A percentile compares a stretch with the other conserved stretches of the same genome.
These are phyloP conservation scores for Pseudorasbora parva DNA, from an alignment of 2,113 vertebrate species.

Conservation along the genomic window DNA sequence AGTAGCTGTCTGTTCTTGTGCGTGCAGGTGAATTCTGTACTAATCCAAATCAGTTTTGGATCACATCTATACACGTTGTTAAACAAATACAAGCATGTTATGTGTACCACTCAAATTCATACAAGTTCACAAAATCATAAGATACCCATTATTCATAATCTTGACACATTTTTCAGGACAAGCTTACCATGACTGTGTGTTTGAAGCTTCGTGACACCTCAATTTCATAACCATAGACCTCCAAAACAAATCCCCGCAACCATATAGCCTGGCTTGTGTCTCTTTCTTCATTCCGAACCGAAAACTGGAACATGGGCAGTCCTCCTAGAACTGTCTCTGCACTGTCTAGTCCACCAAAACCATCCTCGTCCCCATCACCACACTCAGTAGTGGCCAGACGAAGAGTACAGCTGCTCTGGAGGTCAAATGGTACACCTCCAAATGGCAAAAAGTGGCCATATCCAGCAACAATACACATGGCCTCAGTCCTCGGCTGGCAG, in stretches of 20 bases:
- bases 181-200: conserved; percentile 90
- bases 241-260: conserved; percentile 90
- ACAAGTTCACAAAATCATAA: background rate
- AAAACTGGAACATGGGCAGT: conserved; percentile 83
- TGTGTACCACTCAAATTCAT: background rate
- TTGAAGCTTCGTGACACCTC: conserved; percentile 92
- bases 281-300: conserved; percentile 87
- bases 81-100: background rate
- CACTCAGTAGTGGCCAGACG: conserved; percentile 84
- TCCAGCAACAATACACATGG: conserved; percentile 88
- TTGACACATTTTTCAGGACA: background rate
- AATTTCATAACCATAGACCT: conserved; percentile 88
- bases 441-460: conserved; percentile 95
- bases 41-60: background rate
- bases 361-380: conserved; percentile 37
- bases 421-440: conserved; percentile 87
- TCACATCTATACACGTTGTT: background rate
- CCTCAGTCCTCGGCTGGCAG: conserved; percentile 86
- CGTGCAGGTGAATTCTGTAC: conserved; percentile 28
- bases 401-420: conserved; percentile 91
- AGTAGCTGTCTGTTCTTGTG: conserved; percentile 12
- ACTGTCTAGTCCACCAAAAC: conserved; percentile 36
- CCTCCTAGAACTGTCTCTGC: conserved; percentile 35
- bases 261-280: conserved; percentile 93
- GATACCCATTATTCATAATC: background rate